Conservation (phyloP, 35 echinoderm and acorn worm genomes). For the Patiria miniata region DNA sequence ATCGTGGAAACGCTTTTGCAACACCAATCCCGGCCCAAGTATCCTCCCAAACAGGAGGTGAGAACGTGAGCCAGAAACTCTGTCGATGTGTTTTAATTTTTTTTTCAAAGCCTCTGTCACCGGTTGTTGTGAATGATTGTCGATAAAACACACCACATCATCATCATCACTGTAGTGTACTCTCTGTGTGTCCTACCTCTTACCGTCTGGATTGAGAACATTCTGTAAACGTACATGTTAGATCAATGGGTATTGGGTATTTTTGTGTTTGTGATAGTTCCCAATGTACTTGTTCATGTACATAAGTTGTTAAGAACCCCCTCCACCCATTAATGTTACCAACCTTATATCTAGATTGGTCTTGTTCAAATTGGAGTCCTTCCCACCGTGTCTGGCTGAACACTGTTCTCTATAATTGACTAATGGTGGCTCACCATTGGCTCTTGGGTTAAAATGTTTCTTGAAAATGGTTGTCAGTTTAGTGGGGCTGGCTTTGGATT, state of each 20-base stretch:
- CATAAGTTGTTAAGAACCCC: too few relatives aligned
- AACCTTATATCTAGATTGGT: too few relatives aligned
- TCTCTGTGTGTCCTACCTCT: not conserved
- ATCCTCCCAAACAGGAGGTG: constrained; percentile 93
- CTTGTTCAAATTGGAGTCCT: too few relatives aligned
- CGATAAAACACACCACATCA: not conserved
- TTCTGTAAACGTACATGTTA: not conserved
- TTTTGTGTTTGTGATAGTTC: too few relatives aligned
- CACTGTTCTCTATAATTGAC: too few relatives aligned
- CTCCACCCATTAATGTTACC: too few relatives aligned
- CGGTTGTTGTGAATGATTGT: constrained; percentile 1
- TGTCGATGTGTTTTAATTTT: not conserved
- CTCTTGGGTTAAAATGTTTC: too few relatives aligned
- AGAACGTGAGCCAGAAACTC: constrained; percentile 44
- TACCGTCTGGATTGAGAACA: not conserved
- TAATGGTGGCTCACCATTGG: too few relatives aligned
- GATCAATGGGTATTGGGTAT: not conserved
- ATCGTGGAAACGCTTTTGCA: constrained; percentile 97
- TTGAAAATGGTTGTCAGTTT: too few relatives aligned
- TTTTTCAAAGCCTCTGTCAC: not conserved
- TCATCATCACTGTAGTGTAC: constrained; percentile 6
- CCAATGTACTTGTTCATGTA: too few relatives aligned
- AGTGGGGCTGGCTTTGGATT: too few relatives aligned
- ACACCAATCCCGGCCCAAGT: constrained; percentile 83
- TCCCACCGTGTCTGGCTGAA: too few relatives aligned